Evolutionary conservation across 2,888 invertebrate genomes (phyloP), one percentile per base, ranked within the genome.

Genomic region (Lissocephala sabroskyi): DNA sequence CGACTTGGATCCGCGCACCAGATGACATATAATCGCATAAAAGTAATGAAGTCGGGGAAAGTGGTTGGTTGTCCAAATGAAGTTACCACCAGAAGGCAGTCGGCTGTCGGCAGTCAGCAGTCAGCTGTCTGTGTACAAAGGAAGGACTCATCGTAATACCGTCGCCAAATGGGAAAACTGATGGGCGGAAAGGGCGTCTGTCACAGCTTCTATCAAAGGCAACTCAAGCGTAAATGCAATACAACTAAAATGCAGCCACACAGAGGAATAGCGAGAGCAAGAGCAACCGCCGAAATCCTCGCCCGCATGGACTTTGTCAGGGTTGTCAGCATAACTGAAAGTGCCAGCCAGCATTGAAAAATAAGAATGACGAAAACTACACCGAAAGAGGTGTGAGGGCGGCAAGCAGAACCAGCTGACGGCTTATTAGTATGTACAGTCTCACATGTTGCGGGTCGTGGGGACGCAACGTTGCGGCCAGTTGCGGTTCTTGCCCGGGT

Each of bases 401-500:
- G 28, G 44, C 39, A 46, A n/a, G n/a, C n/a, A 56, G n/a, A 44
- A 47, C 49, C 52, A 56, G 65, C 75, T 62, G 74, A 65, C 63
- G 71, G 52, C 57, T 62, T 77, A 68, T 68, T 68, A 77, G 68
- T 68, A 74, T 68, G 78, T 77, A 57, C 44, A 52, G 75, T 68
- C n/a, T n/a, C 55, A 68, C 62, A 77, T 77, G 65, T 56, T 55
- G 51, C 45, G 49, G 51, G 30, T 40, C 52, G 61, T 37, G 29
- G 30, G n/a, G n/a, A n/a, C n/a, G n/a, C 64, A 13, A 64, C 54
- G 65, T 59, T 74, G 75, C 29, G 75, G 75, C 59, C 28, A 47
- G 51, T 36, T 47, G 48, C 46, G 44, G 9, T 16, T 36, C 9
- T 16, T 26, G 7, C 28, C 16, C 14, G 26, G 2, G 33, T 39